Percentiles rank a stretch among this genome's conserved stretches.
phyloP scores from a whole-genome alignment of 2,797 vertebrate species.

The Bufotes viridis region DNA sequence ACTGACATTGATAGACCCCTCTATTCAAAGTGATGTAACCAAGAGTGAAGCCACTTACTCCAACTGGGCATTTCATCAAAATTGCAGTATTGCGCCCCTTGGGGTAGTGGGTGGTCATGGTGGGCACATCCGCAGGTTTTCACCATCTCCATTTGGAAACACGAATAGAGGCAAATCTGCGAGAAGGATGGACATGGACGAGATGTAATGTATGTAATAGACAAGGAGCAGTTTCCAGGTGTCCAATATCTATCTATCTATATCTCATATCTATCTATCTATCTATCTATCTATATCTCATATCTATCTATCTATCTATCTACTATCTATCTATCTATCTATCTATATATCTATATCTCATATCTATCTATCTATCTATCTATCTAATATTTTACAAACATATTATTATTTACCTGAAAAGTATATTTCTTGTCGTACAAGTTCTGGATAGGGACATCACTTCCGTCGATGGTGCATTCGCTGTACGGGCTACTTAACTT shows the following conservation, averaged over 20 bases:
- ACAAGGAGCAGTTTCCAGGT: neutral
- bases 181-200: neutral
- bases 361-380: neutral
- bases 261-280: neutral
- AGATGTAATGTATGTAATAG: neutral
- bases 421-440: slow-evolving; percentile 79
- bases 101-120: slow-evolving; percentile 74
- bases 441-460: slow-evolving; percentile 72
- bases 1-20: too few species aligned
- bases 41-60: slow-evolving; percentile 73
- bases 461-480: slow-evolving; percentile 75
- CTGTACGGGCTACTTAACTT: slow-evolving; percentile 80
- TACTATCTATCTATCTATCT: neutral
- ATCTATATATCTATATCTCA: neutral
- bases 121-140: slow-evolving; percentile 78
- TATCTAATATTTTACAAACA: neutral
- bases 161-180: slow-evolving; percentile 82
- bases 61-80: slow-evolving; percentile 78
- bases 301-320: neutral
- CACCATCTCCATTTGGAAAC: slow-evolving; percentile 80
- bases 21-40: too few species aligned
- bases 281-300: neutral
- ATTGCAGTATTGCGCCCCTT: slow-evolving; percentile 75
- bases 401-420: slow-evolving; percentile 72
- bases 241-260: neutral